A percentile compares a stretch with the other conserved stretches of the same genome.
phyloP scores from a whole-genome alignment of 1,140 invertebrate species.

The Zaprionus nigranus region DNA sequence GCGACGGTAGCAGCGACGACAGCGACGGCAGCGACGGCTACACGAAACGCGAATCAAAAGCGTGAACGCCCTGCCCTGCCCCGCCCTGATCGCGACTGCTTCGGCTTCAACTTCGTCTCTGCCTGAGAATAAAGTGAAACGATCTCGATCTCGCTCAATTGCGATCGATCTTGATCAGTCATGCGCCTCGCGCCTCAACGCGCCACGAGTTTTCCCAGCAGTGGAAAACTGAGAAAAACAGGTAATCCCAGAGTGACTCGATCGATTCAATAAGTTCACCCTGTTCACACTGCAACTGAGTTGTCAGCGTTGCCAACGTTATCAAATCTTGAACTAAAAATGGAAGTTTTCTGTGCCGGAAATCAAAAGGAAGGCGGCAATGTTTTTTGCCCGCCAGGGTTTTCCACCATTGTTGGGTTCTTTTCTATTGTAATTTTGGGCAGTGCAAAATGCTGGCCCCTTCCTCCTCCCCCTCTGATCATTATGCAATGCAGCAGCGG shows the following conservation, averaged over 20 bases:
- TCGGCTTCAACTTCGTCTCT: slow-evolving; percentile 16
- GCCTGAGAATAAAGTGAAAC: slow-evolving; percentile 48
- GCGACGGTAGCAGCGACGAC: slow-evolving; percentile 6
- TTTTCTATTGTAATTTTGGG: slow-evolving; percentile 33
- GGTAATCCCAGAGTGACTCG: slow-evolving; percentile 11
- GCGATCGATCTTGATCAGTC: slow-evolving; percentile 49
- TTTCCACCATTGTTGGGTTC: slow-evolving; percentile 29
- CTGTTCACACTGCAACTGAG: slow-evolving; percentile 21
- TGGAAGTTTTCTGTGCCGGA: slow-evolving; percentile 25
- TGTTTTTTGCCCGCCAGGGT: not conserved
- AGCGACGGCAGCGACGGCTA: not conserved
- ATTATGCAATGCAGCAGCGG: slow-evolving; percentile 28
- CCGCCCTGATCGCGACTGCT: slow-evolving; percentile 8
- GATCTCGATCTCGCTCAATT: slow-evolving; percentile 33
- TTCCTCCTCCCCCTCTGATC: not conserved
- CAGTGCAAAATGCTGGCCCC: not conserved
- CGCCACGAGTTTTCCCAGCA: slow-evolving; percentile 14
- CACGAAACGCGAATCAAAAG: slow-evolving; percentile 45
- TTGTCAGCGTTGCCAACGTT: slow-evolving; percentile 11
- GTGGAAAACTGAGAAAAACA: slow-evolving; percentile 1
- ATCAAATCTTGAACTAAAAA: not conserved
- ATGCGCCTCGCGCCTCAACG: slow-evolving; percentile 45
- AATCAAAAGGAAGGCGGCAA: slow-evolving; percentile 27
- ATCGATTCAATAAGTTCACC: slow-evolving; percentile 24
- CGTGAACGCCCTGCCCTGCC: slow-evolving; percentile 64